Evolutionary conservation across 2,113 vertebrate species (phyloP).

Genomic region (Gymnocephalus cernua): DNA sequence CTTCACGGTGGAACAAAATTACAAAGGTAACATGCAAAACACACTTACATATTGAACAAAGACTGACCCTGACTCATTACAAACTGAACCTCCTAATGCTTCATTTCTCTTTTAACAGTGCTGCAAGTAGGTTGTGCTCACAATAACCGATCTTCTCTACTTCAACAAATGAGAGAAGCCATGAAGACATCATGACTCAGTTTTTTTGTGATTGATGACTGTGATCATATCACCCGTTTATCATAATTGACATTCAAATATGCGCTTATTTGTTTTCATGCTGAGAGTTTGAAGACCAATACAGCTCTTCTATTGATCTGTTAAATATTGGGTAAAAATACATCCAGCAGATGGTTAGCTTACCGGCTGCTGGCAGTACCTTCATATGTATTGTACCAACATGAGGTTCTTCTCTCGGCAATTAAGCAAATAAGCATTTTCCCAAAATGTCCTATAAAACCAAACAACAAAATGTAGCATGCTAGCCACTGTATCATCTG

Average conservation of each 20-base stretch:
- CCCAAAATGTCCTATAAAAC: neutral
- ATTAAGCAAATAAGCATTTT: neutral
- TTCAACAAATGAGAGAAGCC: constrained; percentile 10
- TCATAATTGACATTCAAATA: neutral
- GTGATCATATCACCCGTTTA: neutral
- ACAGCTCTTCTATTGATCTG: neutral
- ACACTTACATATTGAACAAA: neutral
- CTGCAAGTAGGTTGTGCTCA: constrained; percentile 53
- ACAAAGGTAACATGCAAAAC: constrained; percentile 53
- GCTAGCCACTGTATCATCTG: neutral
- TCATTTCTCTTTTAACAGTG: constrained; percentile 64
- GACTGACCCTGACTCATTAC: neutral
- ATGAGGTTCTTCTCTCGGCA: neutral
- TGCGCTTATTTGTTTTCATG: neutral
- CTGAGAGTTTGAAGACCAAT: neutral
- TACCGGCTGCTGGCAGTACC: neutral
- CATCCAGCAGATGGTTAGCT: too few relatives aligned
- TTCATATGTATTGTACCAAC: neutral
- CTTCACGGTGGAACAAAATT: constrained; percentile 78
- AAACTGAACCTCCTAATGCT: constrained; percentile 12
- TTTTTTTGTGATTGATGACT: neutral
- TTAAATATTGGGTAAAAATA: neutral
- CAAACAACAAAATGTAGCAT: neutral
- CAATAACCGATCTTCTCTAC: neutral
- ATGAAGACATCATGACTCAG: neutral